phyloP scores from a whole-genome alignment of 2,113 vertebrate genomes.

The Gasterosteus aculeatus region DNA sequence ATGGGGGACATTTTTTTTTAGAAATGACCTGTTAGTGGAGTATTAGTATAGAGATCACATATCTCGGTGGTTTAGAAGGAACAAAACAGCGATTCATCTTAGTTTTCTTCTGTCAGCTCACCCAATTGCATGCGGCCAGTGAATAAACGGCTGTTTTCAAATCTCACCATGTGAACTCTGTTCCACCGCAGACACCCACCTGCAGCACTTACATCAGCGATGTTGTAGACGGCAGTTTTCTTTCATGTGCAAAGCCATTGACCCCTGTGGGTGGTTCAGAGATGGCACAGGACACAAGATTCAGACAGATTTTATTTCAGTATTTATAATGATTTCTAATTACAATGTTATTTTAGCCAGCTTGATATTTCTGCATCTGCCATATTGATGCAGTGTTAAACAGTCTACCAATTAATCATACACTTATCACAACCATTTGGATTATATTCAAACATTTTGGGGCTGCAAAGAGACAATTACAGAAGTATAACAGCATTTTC shows the following conservation, averaged over 20 bases:
- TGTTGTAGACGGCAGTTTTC: neutral
- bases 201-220: neutral
- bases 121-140: neutral
- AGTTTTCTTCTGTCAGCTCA: neutral
- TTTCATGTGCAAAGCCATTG: neutral
- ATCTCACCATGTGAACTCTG: neutral
- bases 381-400: too few species aligned
- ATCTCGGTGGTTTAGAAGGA: neutral
- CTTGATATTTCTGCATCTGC: too few species aligned
- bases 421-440: too few species aligned
- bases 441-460: too few species aligned
- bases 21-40: neutral
- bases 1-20: neutral
- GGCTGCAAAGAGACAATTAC: too few species aligned
- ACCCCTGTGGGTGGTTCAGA: neutral
- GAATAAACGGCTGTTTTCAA: constrained; percentile 3
- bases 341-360: too few species aligned
- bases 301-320: too few species aligned
- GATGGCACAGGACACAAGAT: neutral
- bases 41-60: neutral
- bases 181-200: too few species aligned
- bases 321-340: too few species aligned
- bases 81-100: constrained; percentile 2
- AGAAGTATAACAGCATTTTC: too few species aligned
- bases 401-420: too few species aligned